These are phyloP conservation scores for Aplochiton taeniatus DNA, from an alignment of 2,797 vertebrate genomes.

Conservation along the genomic window DNA sequence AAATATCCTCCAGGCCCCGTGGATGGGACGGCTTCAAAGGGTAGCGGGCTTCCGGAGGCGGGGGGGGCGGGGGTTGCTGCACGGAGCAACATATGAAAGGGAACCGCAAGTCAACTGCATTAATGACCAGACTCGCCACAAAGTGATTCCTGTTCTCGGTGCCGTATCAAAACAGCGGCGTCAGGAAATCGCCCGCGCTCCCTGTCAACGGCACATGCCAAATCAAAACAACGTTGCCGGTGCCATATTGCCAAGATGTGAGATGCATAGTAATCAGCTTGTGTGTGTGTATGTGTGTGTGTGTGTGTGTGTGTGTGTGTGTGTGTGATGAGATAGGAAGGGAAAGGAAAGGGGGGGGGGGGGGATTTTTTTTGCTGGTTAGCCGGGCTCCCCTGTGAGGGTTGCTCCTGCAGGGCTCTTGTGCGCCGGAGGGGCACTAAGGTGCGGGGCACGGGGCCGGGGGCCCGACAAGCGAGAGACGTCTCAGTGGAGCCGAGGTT, in stretches of 20 bases:
- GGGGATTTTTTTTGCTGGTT: conserved; percentile 8
- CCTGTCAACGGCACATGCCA: conserved; percentile 37
- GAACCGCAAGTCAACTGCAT: conserved; percentile 31
- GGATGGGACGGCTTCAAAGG: conserved; percentile 66
- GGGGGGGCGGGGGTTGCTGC: conserved; percentile 27
- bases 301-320: conserved; percentile 12
- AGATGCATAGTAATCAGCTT: conserved; percentile 25
- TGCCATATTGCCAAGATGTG: conserved; percentile 29
- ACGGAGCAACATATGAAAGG: conserved; percentile 20
- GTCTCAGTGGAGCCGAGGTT: conserved; percentile 40
- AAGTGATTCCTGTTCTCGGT: conserved; percentile 59
- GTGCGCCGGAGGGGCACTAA: conserved; percentile 50
- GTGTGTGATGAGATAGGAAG: background rate
- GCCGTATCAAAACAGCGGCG: conserved; percentile 46
- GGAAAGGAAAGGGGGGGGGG: background rate
- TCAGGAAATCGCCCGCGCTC: conserved; percentile 50
- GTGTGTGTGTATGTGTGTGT: conserved; percentile 7
- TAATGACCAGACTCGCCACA: conserved; percentile 61
- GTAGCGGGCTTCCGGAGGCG: conserved; percentile 53
- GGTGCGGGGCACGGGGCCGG: conserved; percentile 52
- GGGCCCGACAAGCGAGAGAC: conserved; percentile 48
- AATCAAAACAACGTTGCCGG: conserved; percentile 45
- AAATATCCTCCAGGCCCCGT: conserved; percentile 68
- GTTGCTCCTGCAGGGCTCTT: conserved; percentile 40
- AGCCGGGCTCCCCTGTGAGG: conserved; percentile 22